These are phyloP conservation scores for Orestias chungarensis DNA, from an alignment of 2,797 vertebrate species.

Conservation along the genomic window DNA sequence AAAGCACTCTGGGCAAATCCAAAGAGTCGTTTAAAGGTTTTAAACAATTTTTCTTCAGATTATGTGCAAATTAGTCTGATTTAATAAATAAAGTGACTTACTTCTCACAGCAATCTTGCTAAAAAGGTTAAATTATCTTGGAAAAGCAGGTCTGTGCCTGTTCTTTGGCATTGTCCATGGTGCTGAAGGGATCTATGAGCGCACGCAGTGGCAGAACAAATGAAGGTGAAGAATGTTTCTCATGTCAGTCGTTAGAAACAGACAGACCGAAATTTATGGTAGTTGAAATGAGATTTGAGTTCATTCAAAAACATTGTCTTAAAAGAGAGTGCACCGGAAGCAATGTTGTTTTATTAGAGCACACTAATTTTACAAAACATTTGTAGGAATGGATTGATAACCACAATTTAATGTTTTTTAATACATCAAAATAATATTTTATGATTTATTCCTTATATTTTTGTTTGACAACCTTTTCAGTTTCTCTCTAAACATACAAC, in stretches of 20 bases:
- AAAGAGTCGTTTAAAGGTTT: constrained; percentile 21
- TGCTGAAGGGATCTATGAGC: constrained; percentile 44
- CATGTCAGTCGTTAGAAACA: constrained; percentile 38
- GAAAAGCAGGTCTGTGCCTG: not conserved
- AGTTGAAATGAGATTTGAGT: constrained; percentile 28
- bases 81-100: not conserved
- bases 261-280: constrained; percentile 4
- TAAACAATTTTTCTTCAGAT: not conserved
- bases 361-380: constrained; percentile 4
- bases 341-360: constrained; percentile 16
- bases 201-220: constrained; percentile 25
- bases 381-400: constrained; percentile 12
- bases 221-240: constrained; percentile 42
- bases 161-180: constrained; percentile 37
- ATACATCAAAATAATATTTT: not conserved
- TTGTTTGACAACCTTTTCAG: not conserved
- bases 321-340: not conserved
- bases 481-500: not conserved
- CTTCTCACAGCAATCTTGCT: not conserved
- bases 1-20: constrained; percentile 2
- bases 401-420: not conserved
- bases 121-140: not conserved
- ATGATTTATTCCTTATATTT: not conserved
- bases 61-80: constrained; percentile 13
- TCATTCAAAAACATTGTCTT: constrained; percentile 33